phyloP scores from a whole-genome alignment of 2,113 vertebrate species.

The Phalacrocorax pelagicus region DNA sequence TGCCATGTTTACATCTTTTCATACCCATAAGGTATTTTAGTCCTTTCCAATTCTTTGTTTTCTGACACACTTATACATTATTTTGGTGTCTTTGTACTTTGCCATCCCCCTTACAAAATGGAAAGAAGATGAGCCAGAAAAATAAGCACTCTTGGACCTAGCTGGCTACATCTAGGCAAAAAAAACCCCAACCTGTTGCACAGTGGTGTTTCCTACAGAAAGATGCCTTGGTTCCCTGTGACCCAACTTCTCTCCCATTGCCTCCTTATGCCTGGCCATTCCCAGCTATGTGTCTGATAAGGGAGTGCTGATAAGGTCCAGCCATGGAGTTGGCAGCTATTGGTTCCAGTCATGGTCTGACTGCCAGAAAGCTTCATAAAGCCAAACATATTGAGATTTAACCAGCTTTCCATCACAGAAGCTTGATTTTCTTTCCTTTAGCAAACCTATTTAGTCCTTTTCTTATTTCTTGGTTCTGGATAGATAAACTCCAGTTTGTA shows the following conservation, averaged over 20 bases:
- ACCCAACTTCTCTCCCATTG: background rate
- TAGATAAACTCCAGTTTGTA: background rate
- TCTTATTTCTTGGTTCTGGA: background rate
- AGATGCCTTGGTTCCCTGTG: background rate
- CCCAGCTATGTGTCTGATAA: background rate
- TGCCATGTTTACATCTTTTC: background rate
- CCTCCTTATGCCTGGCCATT: background rate
- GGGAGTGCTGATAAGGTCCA: background rate
- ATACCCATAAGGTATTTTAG: background rate
- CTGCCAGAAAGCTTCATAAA: background rate
- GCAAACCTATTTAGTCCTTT: background rate
- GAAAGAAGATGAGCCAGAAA: accelerated
- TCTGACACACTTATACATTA: background rate
- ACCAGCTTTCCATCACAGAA: background rate
- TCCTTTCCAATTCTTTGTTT: background rate
- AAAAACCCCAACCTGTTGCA: background rate
- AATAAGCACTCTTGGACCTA: background rate
- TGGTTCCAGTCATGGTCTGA: background rate
- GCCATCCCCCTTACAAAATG: background rate
- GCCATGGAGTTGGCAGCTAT: background rate
- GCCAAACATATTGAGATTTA: background rate
- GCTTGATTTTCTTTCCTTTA: background rate
- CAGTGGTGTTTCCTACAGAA: background rate
- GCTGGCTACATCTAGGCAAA: background rate
- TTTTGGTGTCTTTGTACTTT: background rate